Base-by-base conservation (phyloP, 2,113 vertebrate species). In the Heteronetta atricapilla region DNA sequence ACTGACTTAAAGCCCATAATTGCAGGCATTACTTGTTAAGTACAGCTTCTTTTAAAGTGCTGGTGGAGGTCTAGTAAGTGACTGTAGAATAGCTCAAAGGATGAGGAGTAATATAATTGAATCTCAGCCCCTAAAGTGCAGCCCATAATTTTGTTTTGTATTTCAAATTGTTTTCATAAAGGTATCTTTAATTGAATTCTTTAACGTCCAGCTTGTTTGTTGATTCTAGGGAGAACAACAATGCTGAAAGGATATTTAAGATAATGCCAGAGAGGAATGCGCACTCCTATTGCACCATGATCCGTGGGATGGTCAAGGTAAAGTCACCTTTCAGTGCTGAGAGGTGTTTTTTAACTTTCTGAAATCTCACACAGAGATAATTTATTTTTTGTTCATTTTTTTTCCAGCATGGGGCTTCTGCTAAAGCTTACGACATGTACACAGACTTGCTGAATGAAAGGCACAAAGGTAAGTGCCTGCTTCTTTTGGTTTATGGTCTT, bases 241-340 rank as follows among this genome's bases (percentile, higher is more conserved):
- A 98, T 16, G 99, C 99, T 20, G 99, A 99, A 92, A 98, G 99
- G 87, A 98, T 99, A 94, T 99, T 99, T 77, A 98, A 98, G 69
- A 92, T 99, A 50, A 98, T 99, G 98, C 98, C 99, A 2, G 99
- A 99, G 93, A 98, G 93, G 95, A 98, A 99, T 68, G 97, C 97
- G 1, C 96, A 90, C 17, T 99, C 99, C 19, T 99, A 99, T 88
- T 98, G 98, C 44, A 98, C 99, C 2, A 96, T 99, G 97, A 99
- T 99, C 96, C 97, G 98, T 89, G 99, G 99, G 72, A 99, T 99
- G 99, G 99, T 99, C 88, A 99, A 99, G 99, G 99, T 99, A 93
- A 72, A 33, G 36, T 56, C 52, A 21, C 9, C 86, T 12, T 52
- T 68, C 69, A 44, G 60, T 64, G 15, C 46, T 66, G 8, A 18